Percentiles rank a stretch among this genome's conserved stretches.
Conservation (phyloP, 2,888 invertebrate genomes). For the Zelleria hepariella region DNA sequence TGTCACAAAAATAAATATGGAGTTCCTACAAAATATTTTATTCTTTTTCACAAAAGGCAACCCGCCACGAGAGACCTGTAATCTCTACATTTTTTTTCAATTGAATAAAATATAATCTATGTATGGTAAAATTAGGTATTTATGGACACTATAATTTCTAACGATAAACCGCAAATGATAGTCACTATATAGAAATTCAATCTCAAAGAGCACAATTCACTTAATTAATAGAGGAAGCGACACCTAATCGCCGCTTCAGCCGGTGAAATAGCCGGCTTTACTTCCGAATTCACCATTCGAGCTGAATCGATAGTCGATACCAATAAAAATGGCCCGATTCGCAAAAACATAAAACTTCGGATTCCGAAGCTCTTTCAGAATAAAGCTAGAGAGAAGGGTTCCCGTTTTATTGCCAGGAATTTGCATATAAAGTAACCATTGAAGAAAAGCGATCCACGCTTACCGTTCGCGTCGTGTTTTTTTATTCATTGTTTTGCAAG, state of each 20-base stretch:
- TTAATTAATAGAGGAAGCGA: slow-evolving; percentile 44
- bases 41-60: no score
- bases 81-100: no score
- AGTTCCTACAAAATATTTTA: no score
- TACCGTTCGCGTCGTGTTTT: slow-evolving; percentile 49
- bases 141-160: no score
- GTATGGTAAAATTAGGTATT: no score
- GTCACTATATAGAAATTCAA: slow-evolving; percentile 31
- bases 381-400: slow-evolving; percentile 69
- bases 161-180: no score
- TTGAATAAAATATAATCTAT: no score
- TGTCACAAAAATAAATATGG: no score
- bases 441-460: slow-evolving; percentile 64
- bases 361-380: slow-evolving; percentile 47
- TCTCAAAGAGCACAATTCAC: slow-evolving; percentile 38
- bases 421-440: slow-evolving; percentile 73
- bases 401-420: slow-evolving; percentile 67
- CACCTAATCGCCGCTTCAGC: slow-evolving; percentile 5
- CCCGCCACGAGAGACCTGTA: no score
- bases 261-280: slow-evolving; percentile 42
- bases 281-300: slow-evolving; percentile 58
- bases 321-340: slow-evolving; percentile 68
- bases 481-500: slow-evolving; percentile 64
- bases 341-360: slow-evolving; percentile 68
- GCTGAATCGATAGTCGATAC: slow-evolving; percentile 65